Percentiles rank a stretch among this genome's conserved stretches.
phyloP scores from a whole-genome alignment of 2,113 vertebrate species.

The Notarius quadriscutis region DNA sequence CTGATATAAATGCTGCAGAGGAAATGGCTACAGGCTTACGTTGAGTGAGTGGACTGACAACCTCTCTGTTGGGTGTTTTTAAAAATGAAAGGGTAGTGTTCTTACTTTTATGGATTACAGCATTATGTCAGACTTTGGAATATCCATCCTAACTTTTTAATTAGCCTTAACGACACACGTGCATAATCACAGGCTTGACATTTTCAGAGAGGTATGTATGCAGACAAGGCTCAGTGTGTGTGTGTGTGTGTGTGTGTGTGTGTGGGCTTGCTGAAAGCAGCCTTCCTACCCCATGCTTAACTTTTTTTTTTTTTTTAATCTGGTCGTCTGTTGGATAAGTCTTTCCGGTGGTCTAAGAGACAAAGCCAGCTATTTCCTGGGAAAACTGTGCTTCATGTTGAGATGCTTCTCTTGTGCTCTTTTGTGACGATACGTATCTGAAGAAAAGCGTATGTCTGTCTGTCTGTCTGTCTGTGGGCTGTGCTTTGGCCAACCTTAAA shows the following conservation, averaged over 20 bases:
- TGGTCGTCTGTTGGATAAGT: conserved; percentile 10
- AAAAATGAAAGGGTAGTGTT: neutral
- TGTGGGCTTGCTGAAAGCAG: conserved; percentile 20
- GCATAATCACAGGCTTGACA: neutral
- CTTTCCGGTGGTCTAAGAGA: neutral
- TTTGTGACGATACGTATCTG: neutral
- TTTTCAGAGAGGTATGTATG: neutral
- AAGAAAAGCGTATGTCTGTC: neutral
- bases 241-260: conserved; percentile 22
- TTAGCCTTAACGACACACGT: neutral
- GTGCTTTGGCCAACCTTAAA: neutral
- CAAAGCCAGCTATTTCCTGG: neutral
- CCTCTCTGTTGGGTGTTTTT: neutral
- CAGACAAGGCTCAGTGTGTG: neutral
- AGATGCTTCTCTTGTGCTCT: neutral
- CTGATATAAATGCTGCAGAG: neutral
- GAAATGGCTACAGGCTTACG: neutral
- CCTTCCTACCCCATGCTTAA: neutral
- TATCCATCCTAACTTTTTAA: neutral
- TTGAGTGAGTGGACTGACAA: neutral
- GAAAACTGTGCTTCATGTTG: conserved; percentile 4
- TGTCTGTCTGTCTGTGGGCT: neutral
- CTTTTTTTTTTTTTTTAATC: neutral
- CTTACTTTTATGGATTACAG: neutral
- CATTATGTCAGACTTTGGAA: neutral